Conservation (phyloP, 2,888 invertebrate species). For the Ornithoptera priamus region DNA sequence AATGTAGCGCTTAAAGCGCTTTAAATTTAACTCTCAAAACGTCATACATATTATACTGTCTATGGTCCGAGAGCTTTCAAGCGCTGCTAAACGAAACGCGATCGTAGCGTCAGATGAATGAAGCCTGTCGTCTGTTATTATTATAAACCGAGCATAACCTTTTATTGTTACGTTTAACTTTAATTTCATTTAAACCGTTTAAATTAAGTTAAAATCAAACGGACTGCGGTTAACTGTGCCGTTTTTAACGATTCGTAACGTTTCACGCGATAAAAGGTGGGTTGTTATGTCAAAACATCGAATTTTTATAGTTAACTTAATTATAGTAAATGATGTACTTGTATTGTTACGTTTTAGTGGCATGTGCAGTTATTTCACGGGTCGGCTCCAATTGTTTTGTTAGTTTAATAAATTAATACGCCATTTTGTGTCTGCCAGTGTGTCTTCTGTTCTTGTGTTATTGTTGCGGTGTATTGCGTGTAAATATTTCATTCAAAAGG, state of each 20-base stretch:
- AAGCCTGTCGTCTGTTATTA: constrained; percentile 62
- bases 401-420: constrained; percentile 58
- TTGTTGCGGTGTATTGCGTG: constrained; percentile 25
- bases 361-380: constrained; percentile 74
- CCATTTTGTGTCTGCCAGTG: constrained; percentile 58
- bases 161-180: constrained; percentile 58
- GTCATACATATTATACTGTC: not conserved
- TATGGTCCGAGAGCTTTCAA: not conserved
- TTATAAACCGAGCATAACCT: constrained; percentile 65
- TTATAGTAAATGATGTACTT: constrained; percentile 60
- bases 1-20: constrained; percentile 9
- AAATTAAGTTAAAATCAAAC: constrained; percentile 41
- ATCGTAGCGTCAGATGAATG: constrained; percentile 40
- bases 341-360: constrained; percentile 56
- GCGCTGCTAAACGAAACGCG: constrained; percentile 34
- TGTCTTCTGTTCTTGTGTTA: constrained; percentile 33
- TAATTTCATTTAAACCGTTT: constrained; percentile 59
- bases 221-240: constrained; percentile 36
- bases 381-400: constrained; percentile 66
- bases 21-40: not conserved
- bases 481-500: constrained; percentile 10
- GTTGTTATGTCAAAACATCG: constrained; percentile 63
- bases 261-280: constrained; percentile 49
- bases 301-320: constrained; percentile 52
- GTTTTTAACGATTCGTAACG: constrained; percentile 20